A percentile compares a stretch with the other conserved stretches of the same genome.
These are phyloP conservation scores for Tachina fera DNA, from an alignment of 2,888 invertebrate genomes.

Conservation along the genomic window DNA sequence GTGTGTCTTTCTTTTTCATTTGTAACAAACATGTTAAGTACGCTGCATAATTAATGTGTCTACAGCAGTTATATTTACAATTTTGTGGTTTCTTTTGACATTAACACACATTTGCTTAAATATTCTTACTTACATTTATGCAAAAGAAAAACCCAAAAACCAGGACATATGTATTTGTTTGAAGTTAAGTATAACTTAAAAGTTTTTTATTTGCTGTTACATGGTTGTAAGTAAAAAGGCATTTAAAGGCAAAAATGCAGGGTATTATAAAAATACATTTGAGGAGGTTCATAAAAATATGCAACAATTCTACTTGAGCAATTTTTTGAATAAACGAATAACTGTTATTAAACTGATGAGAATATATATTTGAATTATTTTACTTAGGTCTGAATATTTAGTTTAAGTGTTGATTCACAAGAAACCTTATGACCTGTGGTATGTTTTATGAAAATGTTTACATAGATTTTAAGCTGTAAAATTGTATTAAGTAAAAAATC, in stretches of 20 bases:
- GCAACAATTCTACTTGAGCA: no score
- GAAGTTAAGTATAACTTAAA: conserved; percentile 15
- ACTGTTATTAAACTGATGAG: no score
- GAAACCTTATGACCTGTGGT: no score
- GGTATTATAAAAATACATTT: no score
- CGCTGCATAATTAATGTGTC: conserved; percentile 67
- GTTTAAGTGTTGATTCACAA: no score
- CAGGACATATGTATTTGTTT: conserved; percentile 21
- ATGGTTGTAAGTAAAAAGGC: not conserved
- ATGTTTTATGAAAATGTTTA: no score
- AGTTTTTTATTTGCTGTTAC: not conserved
- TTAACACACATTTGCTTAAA: conserved; percentile 9
- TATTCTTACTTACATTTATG: not conserved
- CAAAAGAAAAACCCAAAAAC: not conserved
- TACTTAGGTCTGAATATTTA: no score
- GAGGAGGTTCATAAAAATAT: no score
- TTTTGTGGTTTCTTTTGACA: conserved; percentile 62
- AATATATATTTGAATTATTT: no score
- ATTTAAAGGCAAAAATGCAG: not conserved
- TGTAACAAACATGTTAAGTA: conserved; percentile 25
- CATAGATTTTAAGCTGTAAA: no score
- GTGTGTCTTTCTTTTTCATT: conserved; percentile 2
- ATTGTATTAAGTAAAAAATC: no score
- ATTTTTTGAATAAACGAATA: no score
- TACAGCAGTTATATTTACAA: conserved; percentile 68